Evolutionary conservation across 92 coral and sea anemone genomes (phyloP).

Genomic region (Galaxea fascicularis): DNA sequence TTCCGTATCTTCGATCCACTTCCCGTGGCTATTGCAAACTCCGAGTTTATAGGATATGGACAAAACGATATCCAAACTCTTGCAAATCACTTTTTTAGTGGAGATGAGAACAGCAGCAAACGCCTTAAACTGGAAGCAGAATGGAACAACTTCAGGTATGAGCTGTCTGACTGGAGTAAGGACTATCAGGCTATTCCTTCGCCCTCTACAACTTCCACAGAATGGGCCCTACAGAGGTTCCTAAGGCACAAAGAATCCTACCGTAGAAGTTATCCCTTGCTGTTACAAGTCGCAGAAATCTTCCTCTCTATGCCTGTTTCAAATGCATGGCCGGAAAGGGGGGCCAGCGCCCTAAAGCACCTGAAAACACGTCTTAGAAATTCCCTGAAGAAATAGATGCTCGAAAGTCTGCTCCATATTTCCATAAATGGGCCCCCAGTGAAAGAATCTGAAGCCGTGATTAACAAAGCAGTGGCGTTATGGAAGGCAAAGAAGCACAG

Average conservation of each 20-base stretch:
- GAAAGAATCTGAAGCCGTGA: slow-evolving; percentile 39
- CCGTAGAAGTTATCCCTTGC: slow-evolving; percentile 58
- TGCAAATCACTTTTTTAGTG: no score
- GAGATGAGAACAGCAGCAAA: slow-evolving; percentile 52
- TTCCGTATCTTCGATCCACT: slow-evolving; percentile 53
- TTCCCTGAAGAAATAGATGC: slow-evolving; percentile 47
- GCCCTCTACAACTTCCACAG: slow-evolving; percentile 50
- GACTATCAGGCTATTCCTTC: slow-evolving; percentile 55
- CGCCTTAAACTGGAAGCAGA: slow-evolving; percentile 47
- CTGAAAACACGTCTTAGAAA: slow-evolving; percentile 50
- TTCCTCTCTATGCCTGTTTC: slow-evolving; percentile 59
- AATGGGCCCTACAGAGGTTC: slow-evolving; percentile 57
- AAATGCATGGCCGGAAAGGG: slow-evolving; percentile 50
- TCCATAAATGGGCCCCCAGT: slow-evolving; percentile 52
- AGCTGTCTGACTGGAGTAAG: slow-evolving; percentile 44
- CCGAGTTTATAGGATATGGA: slow-evolving; percentile 49
- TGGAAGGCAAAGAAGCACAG: slow-evolving; percentile 52
- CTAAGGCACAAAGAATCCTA: slow-evolving; percentile 42
- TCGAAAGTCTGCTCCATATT: slow-evolving; percentile 43
- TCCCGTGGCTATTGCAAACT: slow-evolving; percentile 34
- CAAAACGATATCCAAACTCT: no score
- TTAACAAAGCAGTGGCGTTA: slow-evolving; percentile 43
- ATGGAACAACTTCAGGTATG: slow-evolving; percentile 61
- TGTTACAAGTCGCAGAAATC: slow-evolving; percentile 59
- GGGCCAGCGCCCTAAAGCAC: slow-evolving; percentile 50